A percentile compares a stretch with the other conserved stretches of the same genome.
phyloP scores from a whole-genome alignment of 2,113 vertebrate species.

The Anolis sagrei region DNA sequence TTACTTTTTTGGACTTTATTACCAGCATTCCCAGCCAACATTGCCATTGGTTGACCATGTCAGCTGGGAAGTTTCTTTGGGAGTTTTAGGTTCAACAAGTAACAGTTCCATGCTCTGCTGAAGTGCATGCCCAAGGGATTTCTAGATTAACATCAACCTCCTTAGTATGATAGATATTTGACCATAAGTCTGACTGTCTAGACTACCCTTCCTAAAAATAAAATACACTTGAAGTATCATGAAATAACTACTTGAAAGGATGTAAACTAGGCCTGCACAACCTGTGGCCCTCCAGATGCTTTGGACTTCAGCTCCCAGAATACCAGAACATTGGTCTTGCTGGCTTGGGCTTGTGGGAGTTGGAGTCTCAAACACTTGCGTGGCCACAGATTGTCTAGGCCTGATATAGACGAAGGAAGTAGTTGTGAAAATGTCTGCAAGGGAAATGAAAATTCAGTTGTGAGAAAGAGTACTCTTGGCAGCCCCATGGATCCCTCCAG shows the following conservation, averaged over 20 bases:
- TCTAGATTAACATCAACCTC: background rate
- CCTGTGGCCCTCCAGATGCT: too few relatives aligned
- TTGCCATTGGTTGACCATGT: background rate
- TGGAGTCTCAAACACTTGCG: too few relatives aligned
- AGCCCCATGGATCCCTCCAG: too few relatives aligned
- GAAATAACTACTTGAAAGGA: background rate
- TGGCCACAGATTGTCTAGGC: too few relatives aligned
- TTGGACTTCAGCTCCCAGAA: too few relatives aligned
- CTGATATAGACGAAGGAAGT: too few relatives aligned
- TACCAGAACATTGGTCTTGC: too few relatives aligned
- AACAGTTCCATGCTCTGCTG: too few relatives aligned
- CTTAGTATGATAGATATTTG: too few relatives aligned
- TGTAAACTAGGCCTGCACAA: too few relatives aligned
- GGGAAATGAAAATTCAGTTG: background rate
- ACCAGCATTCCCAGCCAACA: background rate
- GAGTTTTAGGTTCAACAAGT: background rate
- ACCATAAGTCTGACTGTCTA: background rate
- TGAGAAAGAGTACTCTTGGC: background rate
- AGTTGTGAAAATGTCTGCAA: background rate
- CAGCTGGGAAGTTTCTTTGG: background rate
- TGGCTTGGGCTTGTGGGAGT: too few relatives aligned
- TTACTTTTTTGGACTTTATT: background rate
- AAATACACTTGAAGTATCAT: background rate
- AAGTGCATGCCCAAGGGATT: background rate
- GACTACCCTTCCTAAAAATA: too few relatives aligned